Base-by-base conservation (phyloP, 1,140 invertebrate species). In the Ruditapes philippinarum region DNA sequence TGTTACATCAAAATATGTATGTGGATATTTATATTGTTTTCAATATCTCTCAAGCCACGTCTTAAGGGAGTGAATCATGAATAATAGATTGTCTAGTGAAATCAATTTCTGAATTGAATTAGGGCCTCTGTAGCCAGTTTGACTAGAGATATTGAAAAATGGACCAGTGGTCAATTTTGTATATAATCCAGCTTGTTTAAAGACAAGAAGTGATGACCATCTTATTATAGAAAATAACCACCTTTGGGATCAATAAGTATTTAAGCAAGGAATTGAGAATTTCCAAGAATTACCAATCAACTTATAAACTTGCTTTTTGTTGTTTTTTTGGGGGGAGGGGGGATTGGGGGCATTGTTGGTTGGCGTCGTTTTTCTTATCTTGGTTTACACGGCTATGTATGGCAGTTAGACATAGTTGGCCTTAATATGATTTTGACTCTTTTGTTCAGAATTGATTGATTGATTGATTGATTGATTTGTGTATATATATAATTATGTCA, bases 91-190 rank as follows among this genome's bases (percentile, higher is more conserved):
- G 51, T 78, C 33, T 57, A 60, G 68, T 86, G 65, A 86, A 86
- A 86, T 86, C 84, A 86, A 86, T 86, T 78, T 78, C 84, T 86
- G 68, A 86, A 74, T 86, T 78, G 84, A 86, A 86, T 86, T 86
- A 86, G 84, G 84, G 28, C 51, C 73, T 78, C 36, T 54, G 49
- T 51, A 78, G 73, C 84, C 68, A 86, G 62, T 86, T 86, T 86
- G 60, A 86, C 84, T 62, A 62, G 84, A 62, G 84, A 86, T 86
- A 86, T 86, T 86, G 84, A 86, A 86, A 86, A 86, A 86, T 86
- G 73, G 84, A 86, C 84, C 4, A 78, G 70, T 86, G 84, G 84
- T 86, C 84, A 86, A 76, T 86, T 86, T 78, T 86, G 68, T 78
- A 78, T 86, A 78, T 76, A 57, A 38, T n/a, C n/a, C 33, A 57